Percentiles rank a stretch among this genome's conserved stretches.
Conservation (phyloP, 2,888 invertebrate species). For the Chelonus formosanus region DNA sequence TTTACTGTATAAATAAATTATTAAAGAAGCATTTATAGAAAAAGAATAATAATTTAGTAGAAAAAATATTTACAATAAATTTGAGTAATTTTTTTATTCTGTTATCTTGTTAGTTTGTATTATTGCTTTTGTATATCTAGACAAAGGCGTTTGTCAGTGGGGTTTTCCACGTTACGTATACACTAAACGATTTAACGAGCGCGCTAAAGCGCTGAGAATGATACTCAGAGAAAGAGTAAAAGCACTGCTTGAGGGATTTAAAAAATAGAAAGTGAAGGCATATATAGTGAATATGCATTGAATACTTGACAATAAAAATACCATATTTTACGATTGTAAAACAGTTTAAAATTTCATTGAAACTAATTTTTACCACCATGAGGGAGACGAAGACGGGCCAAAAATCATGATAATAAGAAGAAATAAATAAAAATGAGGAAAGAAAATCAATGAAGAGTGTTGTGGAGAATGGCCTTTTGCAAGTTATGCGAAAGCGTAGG, state of each 20-base stretch:
- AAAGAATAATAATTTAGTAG: neutral
- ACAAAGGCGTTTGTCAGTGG: constrained; percentile 8
- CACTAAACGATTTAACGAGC: constrained; percentile 30
- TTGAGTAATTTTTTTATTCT: neutral
- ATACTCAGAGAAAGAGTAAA: constrained; percentile 11
- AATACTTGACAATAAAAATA: neutral
- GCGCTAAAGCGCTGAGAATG: constrained; percentile 19
- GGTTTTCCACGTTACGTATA: constrained; percentile 13
- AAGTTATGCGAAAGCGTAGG: constrained; percentile 1
- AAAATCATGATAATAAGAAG: no score
- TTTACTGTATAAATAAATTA: no score
- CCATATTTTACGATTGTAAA: no score
- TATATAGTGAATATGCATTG: neutral
- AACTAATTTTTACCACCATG: no score
- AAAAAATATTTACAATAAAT: neutral
- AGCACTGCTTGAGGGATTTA: constrained; percentile 4
- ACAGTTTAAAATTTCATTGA: no score
- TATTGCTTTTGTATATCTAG: constrained; percentile 1
- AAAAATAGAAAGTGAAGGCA: constrained; percentile 2
- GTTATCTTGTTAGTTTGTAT: constrained; percentile 1
- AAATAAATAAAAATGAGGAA: no score
- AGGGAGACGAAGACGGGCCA: no score
- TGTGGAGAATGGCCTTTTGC: neutral
- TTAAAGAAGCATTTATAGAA: no score
- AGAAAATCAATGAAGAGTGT: constrained; percentile 4